These are phyloP conservation scores for Eilema sororculum DNA, from an alignment of 2,888 invertebrate species.

Conservation along the genomic window DNA sequence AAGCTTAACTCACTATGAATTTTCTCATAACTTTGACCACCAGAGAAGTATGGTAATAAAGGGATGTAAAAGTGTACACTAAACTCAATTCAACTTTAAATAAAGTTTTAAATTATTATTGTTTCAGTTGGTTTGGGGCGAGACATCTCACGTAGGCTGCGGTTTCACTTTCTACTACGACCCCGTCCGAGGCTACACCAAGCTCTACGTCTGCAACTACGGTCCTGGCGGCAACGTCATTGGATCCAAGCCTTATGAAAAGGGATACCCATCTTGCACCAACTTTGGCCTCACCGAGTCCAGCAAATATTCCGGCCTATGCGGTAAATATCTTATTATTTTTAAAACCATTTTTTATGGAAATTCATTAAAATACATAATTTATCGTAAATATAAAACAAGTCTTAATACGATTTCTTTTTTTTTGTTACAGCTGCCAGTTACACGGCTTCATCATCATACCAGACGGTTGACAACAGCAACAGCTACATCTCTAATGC, in stretches of 20 bases:
- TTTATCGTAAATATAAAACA: too few relatives aligned
- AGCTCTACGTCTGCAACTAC: conserved; percentile 95
- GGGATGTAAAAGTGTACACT: too few relatives aligned
- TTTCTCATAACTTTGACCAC: too few relatives aligned
- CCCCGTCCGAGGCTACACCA: conserved; percentile 90
- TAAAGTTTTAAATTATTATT: conserved; percentile 24
- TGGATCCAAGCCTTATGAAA: conserved; percentile 91
- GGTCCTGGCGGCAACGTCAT: conserved; percentile 94
- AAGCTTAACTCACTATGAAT: too few relatives aligned
- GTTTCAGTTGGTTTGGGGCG: conserved; percentile 94
- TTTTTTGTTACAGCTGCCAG: conserved; percentile 74
- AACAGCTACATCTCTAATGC: conserved; percentile 85
- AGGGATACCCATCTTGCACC: conserved; percentile 91
- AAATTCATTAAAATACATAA: too few relatives aligned
- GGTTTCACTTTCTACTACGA: conserved; percentile 95
- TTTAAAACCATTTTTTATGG: background rate
- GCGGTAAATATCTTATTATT: conserved; percentile 87
- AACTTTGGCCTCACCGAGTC: conserved; percentile 91
- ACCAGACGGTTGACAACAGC: conserved; percentile 76
- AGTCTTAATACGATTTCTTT: conserved; percentile 33
- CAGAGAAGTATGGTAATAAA: too few relatives aligned
- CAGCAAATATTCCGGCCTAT: conserved; percentile 91
- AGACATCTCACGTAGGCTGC: conserved; percentile 94
- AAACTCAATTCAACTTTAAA: too few relatives aligned
- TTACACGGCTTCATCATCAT: conserved; percentile 76